These are phyloP conservation scores for Sorex maritimensis DNA, from an alignment of 2,797 vertebrate species.

Conservation along the genomic window DNA sequence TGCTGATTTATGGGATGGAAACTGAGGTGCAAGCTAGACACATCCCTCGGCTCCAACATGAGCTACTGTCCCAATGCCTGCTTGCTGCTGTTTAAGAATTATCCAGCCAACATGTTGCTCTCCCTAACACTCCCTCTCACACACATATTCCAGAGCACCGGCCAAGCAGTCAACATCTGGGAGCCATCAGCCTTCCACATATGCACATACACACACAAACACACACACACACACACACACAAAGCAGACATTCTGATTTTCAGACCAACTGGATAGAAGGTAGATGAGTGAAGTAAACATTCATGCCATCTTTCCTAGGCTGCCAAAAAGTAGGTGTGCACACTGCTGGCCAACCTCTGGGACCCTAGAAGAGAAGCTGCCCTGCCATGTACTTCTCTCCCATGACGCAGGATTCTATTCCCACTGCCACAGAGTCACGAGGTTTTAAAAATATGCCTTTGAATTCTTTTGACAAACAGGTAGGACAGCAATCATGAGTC, in stretches of 20 bases:
- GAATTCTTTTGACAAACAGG: constrained; percentile 52
- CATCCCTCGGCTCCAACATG: neutral
- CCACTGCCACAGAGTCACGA: neutral
- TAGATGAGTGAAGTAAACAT: neutral
- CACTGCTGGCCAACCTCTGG: neutral
- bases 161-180: constrained; percentile 59
- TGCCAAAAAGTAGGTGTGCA: constrained; percentile 56
- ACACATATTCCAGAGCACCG: neutral
- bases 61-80: neutral
- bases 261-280: constrained; percentile 25
- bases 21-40: neutral
- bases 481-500: constrained; percentile 16
- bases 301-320: constrained; percentile 31
- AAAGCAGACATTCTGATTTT: constrained; percentile 65
- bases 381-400: neutral
- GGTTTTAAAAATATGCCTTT: constrained; percentile 12
- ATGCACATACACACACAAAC: neutral
- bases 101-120: neutral
- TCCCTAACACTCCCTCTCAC: neutral
- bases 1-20: neutral
- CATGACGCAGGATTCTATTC: neutral
- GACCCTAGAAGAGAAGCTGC: neutral
- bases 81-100: constrained; percentile 5
- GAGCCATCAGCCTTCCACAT: neutral
- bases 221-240: neutral